These are phyloP conservation scores for Slavum lentiscoides DNA, from an alignment of 2,888 invertebrate genomes.

Conservation along the genomic window DNA sequence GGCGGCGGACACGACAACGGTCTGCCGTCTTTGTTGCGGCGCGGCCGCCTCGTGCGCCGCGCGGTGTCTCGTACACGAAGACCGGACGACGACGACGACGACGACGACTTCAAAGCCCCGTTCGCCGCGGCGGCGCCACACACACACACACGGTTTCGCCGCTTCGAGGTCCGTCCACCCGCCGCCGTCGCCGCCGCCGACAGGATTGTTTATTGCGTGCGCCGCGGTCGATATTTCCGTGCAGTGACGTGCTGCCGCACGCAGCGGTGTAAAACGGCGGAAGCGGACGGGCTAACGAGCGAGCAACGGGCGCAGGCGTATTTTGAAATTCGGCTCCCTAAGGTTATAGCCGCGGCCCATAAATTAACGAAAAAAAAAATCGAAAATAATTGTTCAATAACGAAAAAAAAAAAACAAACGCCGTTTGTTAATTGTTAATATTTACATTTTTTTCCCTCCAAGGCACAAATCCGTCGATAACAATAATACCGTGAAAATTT, in stretches of 20 bases:
- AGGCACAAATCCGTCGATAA: too few species aligned
- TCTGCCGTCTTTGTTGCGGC: neutral
- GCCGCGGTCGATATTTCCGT: constrained; percentile 9
- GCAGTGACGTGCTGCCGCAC: too few species aligned
- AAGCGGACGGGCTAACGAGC: too few species aligned
- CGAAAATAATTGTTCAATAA: too few species aligned
- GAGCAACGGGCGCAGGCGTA: neutral
- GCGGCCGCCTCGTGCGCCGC: neutral
- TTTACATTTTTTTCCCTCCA: too few species aligned
- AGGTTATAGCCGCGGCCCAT: neutral
- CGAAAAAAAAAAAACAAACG: too few species aligned
- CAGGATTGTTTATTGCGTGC: constrained; percentile 37
- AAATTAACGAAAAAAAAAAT: too few species aligned
- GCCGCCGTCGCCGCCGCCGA: constrained; percentile 22
- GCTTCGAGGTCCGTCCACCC: constrained; percentile 32
- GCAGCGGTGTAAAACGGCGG: too few species aligned
- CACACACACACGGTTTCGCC: constrained; percentile 36
- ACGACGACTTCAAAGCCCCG: neutral
- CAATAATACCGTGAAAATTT: too few species aligned
- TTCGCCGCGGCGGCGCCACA: neutral
- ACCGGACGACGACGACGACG: too few species aligned
- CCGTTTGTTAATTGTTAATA: too few species aligned
- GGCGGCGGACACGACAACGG: neutral
- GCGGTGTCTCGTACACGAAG: neutral
- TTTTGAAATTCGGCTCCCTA: too few species aligned